A percentile compares a stretch with the other conserved stretches of the same genome.
Conservation (phyloP, 2,888 invertebrate genomes). For the Escarpia spicata region DNA sequence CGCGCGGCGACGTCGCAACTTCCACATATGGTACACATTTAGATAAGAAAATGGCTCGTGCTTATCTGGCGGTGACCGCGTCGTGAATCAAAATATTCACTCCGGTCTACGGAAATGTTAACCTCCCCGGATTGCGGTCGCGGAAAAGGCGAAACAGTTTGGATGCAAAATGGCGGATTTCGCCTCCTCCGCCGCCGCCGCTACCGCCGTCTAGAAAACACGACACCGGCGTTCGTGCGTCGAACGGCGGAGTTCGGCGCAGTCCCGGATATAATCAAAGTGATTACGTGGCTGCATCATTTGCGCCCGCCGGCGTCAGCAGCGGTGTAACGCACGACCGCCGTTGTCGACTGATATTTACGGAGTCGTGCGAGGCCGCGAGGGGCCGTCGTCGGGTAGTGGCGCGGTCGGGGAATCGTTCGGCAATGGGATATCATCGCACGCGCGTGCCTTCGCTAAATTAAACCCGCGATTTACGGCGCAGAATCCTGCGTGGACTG, state of each 20-base stretch:
- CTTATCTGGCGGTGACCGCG: not conserved
- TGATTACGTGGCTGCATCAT: not conserved
- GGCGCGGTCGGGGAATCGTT: not conserved
- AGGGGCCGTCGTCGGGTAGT: not conserved
- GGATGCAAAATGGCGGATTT: not conserved
- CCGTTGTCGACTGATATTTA: not conserved
- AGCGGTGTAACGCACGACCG: not conserved
- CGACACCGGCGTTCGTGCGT: not conserved
- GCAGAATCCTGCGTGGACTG: not conserved
- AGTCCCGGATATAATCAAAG: not conserved
- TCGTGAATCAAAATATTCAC: not conserved
- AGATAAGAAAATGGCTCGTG: not conserved
- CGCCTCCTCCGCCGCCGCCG: not conserved
- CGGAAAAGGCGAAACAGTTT: not conserved
- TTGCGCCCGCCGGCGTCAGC: not conserved
- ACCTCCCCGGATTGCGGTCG: not conserved
- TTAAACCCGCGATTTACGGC: not conserved
- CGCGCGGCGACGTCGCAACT: not conserved
- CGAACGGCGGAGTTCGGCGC: not conserved
- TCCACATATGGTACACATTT: not conserved
- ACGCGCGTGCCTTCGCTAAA: not conserved
- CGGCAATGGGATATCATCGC: not conserved
- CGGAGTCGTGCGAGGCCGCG: not conserved
- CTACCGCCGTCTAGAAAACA: not conserved
- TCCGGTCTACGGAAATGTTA: not conserved